Evolutionary conservation across 2,888 invertebrate species (phyloP), one percentile per base, ranked within the genome.

Genomic region (Apotomis capreana): DNA sequence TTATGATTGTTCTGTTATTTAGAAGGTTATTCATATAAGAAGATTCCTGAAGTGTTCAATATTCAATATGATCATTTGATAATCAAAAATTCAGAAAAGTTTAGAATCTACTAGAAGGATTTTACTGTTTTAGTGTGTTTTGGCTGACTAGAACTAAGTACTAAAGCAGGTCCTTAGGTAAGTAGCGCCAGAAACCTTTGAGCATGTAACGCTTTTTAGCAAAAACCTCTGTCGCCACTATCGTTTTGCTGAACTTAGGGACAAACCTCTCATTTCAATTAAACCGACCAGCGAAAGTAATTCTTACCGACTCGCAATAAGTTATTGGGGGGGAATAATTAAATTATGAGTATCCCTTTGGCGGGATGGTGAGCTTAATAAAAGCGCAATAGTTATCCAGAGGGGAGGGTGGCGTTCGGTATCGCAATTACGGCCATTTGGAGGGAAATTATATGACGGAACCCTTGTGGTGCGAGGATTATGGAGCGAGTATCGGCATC

Each of bases 301-400:
- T 85, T 82, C 80, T 74, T 80, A 78, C 80, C 81, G 83, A 81
- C 80, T 83, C 80, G 80, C 83, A 84, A 85, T 86, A 88, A 88
- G 80, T 86, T 85, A 87, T 87, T 84, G 81, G 84, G 84, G 86
- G 85, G 81, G 80, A 83, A 85, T 91, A 91, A 91, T 92, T 90
- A 87, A 91, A 92, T 92, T 91, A 91, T 87, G 87, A 89, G 86
- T 84, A 88, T 90, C 91, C 89, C 88, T 89, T 89, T 88, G 85
- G 86, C 85, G 86, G 85, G 89, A 84, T 83, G 85, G 85, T 86
- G 87, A 83, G 89, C 90, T 89, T 88, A 90, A 91, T 91, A 91
- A 92, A 90, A 87, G 88, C 89, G 87, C 89, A 90, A 91, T 91
- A 89, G 90, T 89, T 90, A 89, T 90, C 89, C 88, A 87, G 87